Conservation (phyloP, 2,113 vertebrate species). For the Heteronetta atricapilla region DNA sequence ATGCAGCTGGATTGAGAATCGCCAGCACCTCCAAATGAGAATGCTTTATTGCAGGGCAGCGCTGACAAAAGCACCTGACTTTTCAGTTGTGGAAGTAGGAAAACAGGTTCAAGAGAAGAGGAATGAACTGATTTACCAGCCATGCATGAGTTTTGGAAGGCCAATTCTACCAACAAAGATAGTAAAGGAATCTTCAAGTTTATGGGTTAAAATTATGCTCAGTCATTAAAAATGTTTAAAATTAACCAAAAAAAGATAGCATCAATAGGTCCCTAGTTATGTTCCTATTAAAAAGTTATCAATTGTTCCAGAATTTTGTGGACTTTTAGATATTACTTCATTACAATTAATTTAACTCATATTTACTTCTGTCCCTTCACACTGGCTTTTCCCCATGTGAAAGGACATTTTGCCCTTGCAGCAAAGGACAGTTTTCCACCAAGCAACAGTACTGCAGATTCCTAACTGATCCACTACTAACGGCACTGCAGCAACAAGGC, state of each 20-base stretch:
- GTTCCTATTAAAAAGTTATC: too few species aligned
- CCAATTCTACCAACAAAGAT: neutral
- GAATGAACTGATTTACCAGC: neutral
- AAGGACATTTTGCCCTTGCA: neutral
- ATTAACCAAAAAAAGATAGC: neutral
- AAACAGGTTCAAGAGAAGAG: neutral
- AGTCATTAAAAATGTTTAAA: neutral
- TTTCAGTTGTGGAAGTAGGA: neutral
- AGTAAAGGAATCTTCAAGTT: neutral
- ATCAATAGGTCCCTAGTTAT: neutral
- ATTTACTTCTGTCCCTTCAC: neutral
- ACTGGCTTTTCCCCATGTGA: neutral
- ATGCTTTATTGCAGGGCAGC: neutral
- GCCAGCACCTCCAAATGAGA: neutral
- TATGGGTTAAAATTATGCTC: neutral
- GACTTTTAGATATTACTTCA: neutral
- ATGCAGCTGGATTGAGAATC: neutral
- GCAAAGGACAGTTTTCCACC: neutral
- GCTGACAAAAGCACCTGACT: neutral
- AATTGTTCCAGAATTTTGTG: neutral
- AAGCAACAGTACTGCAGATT: neutral
- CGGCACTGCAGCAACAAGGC: neutral
- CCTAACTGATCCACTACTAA: neutral
- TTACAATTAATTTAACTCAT: neutral
- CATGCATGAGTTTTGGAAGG: neutral